Evolutionary conservation across 2,888 invertebrate genomes (phyloP).

Genomic region (Hydraecia micacea): DNA sequence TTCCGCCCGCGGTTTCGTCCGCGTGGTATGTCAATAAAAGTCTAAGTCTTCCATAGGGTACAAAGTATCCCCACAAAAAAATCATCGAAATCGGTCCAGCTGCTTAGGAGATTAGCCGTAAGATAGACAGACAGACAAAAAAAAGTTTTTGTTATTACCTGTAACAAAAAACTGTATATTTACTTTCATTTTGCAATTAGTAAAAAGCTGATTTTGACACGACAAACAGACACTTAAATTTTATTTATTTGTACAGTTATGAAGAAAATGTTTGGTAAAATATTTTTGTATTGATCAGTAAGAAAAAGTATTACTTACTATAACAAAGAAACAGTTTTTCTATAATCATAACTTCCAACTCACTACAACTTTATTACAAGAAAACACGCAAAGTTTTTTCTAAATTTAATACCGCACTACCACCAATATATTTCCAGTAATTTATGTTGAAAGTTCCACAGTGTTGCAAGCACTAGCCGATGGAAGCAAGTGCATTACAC

Average conservation of each 20-base stretch:
- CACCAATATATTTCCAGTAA: conserved; percentile 48
- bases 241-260: too few relatives aligned
- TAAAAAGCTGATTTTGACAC: too few relatives aligned
- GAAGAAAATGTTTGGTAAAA: not conserved
- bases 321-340: not conserved
- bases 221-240: too few relatives aligned
- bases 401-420: conserved; percentile 45
- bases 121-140: not conserved
- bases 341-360: conserved; percentile 6
- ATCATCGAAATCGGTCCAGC: not conserved
- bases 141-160: not conserved
- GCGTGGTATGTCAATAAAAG: not conserved
- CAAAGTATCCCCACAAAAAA: not conserved
- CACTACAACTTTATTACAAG: conserved; percentile 29
- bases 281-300: too few relatives aligned
- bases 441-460: conserved; percentile 60
- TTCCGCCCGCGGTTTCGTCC: not conserved
- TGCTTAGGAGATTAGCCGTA: not conserved
- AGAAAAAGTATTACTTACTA: not conserved
- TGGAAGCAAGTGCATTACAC: conserved; percentile 74
- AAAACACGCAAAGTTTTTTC: conserved; percentile 39
- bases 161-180: not conserved
- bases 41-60: not conserved
- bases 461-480: conserved; percentile 42
- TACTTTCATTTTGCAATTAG: not conserved